Percentiles rank a stretch among this genome's conserved stretches.
phyloP scores from a whole-genome alignment of 2,113 vertebrate species.

The Leptobrachium ailaonicum region DNA sequence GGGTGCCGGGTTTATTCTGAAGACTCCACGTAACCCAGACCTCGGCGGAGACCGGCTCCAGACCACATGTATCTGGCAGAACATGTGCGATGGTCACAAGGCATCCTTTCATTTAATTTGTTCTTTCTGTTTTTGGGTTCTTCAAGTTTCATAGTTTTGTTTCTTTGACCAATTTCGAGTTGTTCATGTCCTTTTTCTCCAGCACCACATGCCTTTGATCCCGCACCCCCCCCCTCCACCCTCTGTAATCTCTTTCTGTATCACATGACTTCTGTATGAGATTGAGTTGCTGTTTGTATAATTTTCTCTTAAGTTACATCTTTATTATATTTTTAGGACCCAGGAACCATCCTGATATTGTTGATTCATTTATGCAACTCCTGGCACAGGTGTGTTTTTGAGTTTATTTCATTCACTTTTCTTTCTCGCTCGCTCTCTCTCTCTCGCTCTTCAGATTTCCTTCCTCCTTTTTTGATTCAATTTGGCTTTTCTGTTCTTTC shows the following conservation, averaged over 20 bases:
- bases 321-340: conserved; percentile 99
- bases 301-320: conserved; percentile 99
- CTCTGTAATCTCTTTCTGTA: conserved; percentile 83
- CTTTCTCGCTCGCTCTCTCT: conserved; percentile 88
- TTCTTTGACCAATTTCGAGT: conserved; percentile 94
- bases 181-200: conserved; percentile 84
- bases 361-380: conserved; percentile 99
- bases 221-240: conserved; percentile 76
- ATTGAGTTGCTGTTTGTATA: conserved; percentile 99
- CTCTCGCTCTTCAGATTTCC: conserved; percentile 64
- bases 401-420: conserved; percentile 99
- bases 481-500: conserved; percentile 85
- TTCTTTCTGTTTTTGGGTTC: conserved; percentile 92
- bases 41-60: not conserved
- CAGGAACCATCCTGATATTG: conserved; percentile 99
- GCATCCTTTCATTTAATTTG: conserved; percentile 54
- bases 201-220: conserved; percentile 60
- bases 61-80: not conserved
- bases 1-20: not conserved
- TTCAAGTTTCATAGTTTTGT: conserved; percentile 93
- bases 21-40: not conserved
- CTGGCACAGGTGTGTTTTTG: conserved; percentile 99
- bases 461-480: conserved; percentile 77
- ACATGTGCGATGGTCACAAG: conserved; percentile 20
- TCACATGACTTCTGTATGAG: conserved; percentile 98